Evolutionary conservation across 2,113 vertebrate genomes (phyloP), one percentile per base, ranked within the genome.

Genomic region (Pseudorasbora parva): DNA sequence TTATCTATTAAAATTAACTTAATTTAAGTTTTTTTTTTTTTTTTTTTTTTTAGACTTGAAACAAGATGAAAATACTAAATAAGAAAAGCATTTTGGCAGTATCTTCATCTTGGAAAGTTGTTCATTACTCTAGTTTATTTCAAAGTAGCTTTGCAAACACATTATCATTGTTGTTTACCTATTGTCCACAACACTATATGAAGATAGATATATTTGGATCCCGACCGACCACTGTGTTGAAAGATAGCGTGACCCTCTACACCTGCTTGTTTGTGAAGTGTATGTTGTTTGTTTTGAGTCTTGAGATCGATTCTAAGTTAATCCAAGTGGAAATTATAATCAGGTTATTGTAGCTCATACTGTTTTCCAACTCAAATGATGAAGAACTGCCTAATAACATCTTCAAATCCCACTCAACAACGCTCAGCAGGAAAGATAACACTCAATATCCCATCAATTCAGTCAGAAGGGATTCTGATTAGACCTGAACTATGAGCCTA

Each of bases 391-490:
- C 56, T 78, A 78, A 78, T 78, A 78, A 60, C 41, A 78, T 78
- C 33, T 45, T 78, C 37, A 78, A 60, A 78, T 78, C 37, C 37
- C 76, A 60, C 76, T 60, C 76, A 62, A 45, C n/a, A 78, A 43
- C 8, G 15, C 56, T 25, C 56, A 78, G 76, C 76, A 62, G 76
- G 76, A 78, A 60, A 45, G 21, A 62, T 56, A 62, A 45, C 76
- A 78, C 76, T 78, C 56, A 78, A 78, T 62, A 78, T 62, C 56
- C n/a, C 56, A 60, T 78, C 76, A 78, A 59, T 45, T 78, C 56
- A 78, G 76, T 57, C 30, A 77, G 30, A 57, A 57, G 51, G 11
- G 15, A 59, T 60, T 60, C n/a, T 78, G 56, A 78, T 78, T 78
- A 37, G 76, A 60, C 56, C 33, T 62, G 56, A 14, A 78, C 21